Percentiles rank a stretch among this genome's conserved stretches.
phyloP scores from a whole-genome alignment of 2,888 invertebrate genomes.

The Leptinotarsa tumamoca region DNA sequence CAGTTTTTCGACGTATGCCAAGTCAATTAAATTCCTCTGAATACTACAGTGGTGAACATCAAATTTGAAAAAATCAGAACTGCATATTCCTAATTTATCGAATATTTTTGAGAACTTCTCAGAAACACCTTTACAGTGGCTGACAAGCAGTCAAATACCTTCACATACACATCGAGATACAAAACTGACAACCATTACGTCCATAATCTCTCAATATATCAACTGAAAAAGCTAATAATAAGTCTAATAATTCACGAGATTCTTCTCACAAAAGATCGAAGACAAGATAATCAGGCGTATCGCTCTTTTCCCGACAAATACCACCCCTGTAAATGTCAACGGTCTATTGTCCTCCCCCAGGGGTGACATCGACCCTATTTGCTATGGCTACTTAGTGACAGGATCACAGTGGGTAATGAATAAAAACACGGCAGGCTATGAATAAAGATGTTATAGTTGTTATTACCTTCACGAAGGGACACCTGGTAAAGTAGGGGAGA shows the following conservation, averaged over 20 bases:
- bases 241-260: conserved; percentile 41
- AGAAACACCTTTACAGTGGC: background rate
- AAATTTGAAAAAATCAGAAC: too few relatives aligned
- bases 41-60: too few relatives aligned
- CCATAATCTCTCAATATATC: conserved; percentile 34
- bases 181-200: conserved; percentile 39
- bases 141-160: background rate
- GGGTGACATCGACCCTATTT: conserved; percentile 54
- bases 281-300: conserved; percentile 45
- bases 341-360: conserved; percentile 48
- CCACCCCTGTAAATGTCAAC: conserved; percentile 52
- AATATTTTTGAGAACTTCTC: too few relatives aligned
- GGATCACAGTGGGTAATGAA: conserved; percentile 48
- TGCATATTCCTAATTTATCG: too few relatives aligned
- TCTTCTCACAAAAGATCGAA: conserved; percentile 38
- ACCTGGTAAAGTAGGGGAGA: conserved; percentile 55
- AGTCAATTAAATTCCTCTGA: too few relatives aligned
- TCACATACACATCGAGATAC: conserved; percentile 15
- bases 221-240: conserved; percentile 37
- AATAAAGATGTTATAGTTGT: conserved; percentile 57
- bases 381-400: conserved; percentile 61
- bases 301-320: conserved; percentile 46
- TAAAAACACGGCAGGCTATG: conserved; percentile 49
- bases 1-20: too few relatives aligned
- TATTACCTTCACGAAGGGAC: conserved; percentile 47